These are phyloP conservation scores for Pollenia angustigena DNA, from an alignment of 2,888 invertebrate species.

Conservation along the genomic window DNA sequence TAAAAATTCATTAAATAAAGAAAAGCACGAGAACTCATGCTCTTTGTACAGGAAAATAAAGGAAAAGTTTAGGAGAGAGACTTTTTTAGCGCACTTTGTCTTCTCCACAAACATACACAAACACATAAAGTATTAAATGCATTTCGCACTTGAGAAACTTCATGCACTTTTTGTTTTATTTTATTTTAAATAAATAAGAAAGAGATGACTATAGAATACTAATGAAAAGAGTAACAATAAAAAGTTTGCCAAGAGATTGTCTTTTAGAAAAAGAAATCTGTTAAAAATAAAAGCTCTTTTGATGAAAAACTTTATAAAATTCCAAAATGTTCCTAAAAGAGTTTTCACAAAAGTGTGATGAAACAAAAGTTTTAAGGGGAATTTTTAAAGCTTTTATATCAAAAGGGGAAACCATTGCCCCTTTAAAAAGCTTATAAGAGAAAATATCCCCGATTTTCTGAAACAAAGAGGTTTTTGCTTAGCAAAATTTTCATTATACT, in stretches of 20 bases:
- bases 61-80: neutral
- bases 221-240: neutral
- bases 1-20: neutral
- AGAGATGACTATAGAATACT: conserved; percentile 38
- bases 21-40: conserved; percentile 4
- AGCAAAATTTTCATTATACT: neutral
- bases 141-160: neutral
- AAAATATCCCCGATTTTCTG: neutral
- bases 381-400: conserved; percentile 25
- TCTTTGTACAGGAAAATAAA: neutral
- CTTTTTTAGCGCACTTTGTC: conserved; percentile 1
- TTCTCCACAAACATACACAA: neutral
- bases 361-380: conserved; percentile 18
- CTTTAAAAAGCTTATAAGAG: conserved; percentile 37
- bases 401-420: conserved; percentile 57
- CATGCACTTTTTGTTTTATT: neutral
- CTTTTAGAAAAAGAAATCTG: neutral
- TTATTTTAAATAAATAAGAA: neutral
- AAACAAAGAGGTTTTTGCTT: neutral
- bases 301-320: neutral
- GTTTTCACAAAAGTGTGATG: neutral
- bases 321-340: neutral
- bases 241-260: neutral
- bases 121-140: neutral
- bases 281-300: conserved; percentile 53